These are phyloP conservation scores for Scleropages formosus DNA, from an alignment of 2,797 vertebrate species.

Conservation along the genomic window DNA sequence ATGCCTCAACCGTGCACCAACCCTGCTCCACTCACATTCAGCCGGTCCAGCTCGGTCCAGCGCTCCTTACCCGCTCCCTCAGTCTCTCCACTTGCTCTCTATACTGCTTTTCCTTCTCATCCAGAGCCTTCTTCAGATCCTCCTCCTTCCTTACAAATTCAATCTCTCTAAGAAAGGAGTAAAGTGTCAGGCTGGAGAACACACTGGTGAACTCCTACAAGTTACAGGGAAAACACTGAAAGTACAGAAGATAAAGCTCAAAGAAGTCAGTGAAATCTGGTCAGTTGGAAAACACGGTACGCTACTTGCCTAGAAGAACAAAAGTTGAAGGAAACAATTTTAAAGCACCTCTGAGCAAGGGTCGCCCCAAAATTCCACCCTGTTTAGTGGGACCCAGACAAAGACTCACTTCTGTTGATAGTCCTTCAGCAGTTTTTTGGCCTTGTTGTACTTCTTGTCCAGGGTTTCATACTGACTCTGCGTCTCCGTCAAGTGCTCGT, in stretches of 20 bases:
- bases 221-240: neutral
- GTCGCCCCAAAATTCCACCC: neutral
- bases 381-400: neutral
- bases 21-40: neutral
- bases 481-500: conserved; percentile 82
- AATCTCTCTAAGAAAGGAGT: conserved; percentile 67
- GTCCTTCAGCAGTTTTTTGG: conserved; percentile 81
- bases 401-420: conserved; percentile 80
- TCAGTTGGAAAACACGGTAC: conserved; percentile 6
- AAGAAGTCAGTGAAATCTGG: neutral
- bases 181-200: neutral
- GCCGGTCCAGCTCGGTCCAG: neutral
- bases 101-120: conserved; percentile 72
- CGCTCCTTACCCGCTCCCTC: conserved; percentile 69
- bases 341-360: neutral
- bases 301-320: neutral
- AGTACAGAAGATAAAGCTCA: neutral
- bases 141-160: conserved; percentile 75
- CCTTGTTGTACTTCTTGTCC: conserved; percentile 84
- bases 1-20: neutral
- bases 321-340: neutral
- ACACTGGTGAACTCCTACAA: neutral
- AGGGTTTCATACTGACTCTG: conserved; percentile 83
- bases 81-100: conserved; percentile 68
- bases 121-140: conserved; percentile 68